A percentile compares a stretch with the other conserved stretches of the same genome.
Evolutionary conservation across 1,140 invertebrate genomes (phyloP).

Genomic region (Myzus persicae): DNA sequence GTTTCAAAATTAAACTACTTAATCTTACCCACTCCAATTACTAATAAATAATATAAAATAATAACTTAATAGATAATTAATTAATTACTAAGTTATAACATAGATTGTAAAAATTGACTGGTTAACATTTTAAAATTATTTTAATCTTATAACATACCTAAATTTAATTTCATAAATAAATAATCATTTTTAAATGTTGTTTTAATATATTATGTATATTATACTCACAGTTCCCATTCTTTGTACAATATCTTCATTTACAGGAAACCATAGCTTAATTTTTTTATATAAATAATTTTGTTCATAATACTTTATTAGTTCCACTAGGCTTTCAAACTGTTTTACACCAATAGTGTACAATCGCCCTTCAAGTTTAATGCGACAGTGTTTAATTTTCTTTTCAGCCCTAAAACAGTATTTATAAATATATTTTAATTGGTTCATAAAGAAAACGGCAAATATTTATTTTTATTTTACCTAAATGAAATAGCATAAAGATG

Average conservation of each 20-base stretch:
- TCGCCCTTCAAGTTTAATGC: constrained; percentile 89
- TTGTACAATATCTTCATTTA: constrained; percentile 81
- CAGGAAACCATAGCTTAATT: constrained; percentile 85
- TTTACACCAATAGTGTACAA: constrained; percentile 88
- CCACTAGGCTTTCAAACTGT: constrained; percentile 93
- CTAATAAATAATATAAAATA: constrained; percentile 22
- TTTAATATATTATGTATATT: background rate
- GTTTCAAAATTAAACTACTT: constrained; percentile 46
- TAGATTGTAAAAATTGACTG: background rate
- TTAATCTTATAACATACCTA: constrained; percentile 5
- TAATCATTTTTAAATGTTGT: background rate
- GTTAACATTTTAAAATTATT: background rate
- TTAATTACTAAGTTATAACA: background rate
- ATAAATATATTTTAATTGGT: constrained; percentile 59
- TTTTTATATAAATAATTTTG: constrained; percentile 88
- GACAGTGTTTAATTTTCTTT: constrained; percentile 93
- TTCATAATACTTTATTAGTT: constrained; percentile 90
- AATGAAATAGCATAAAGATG: constrained; percentile 94
- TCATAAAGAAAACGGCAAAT: background rate
- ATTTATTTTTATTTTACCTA: constrained; percentile 69
- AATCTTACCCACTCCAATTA: constrained; percentile 52
- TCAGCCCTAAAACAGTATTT: constrained; percentile 74
- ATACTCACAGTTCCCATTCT: constrained; percentile 63
- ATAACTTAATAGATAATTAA: background rate
- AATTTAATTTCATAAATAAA: constrained; percentile 14